Evolutionary conservation across 1,140 invertebrate genomes (phyloP).

Genomic region (Procambarus clarkii): DNA sequence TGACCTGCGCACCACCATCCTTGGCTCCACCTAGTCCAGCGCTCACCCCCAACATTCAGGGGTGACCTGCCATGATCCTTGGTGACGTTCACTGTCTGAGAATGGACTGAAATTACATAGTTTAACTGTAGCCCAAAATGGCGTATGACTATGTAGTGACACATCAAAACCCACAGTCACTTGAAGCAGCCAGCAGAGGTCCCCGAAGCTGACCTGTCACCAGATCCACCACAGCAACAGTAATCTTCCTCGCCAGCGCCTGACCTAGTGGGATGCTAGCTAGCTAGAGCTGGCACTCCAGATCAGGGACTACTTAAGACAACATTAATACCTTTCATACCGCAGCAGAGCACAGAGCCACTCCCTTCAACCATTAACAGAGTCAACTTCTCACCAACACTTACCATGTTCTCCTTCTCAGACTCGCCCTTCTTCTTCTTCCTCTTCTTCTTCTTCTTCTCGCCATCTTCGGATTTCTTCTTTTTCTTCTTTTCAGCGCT

Average conservation of each 20-base stretch:
- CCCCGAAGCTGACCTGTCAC: background rate
- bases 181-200: background rate
- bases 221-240: too few relatives aligned
- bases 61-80: background rate
- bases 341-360: slow-evolving; percentile 34
- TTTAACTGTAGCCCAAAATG: background rate
- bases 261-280: too few relatives aligned
- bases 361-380: background rate
- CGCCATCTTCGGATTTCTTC: background rate
- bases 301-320: background rate
- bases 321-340: background rate
- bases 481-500: background rate
- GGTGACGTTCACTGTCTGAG: background rate
- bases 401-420: slow-evolving; percentile 50
- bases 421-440: slow-evolving; percentile 54
- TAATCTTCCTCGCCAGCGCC: too few relatives aligned
- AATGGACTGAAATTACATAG: background rate
- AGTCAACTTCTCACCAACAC: background rate
- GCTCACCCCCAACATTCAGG: background rate
- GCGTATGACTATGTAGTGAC: background rate
- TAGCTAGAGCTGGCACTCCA: background rate
- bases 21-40: background rate
- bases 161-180: background rate
- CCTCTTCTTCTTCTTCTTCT: slow-evolving; percentile 47
- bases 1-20: slow-evolving; percentile 1